Base-by-base conservation (phyloP, 2,113 vertebrate species). In the Numenius arquata region DNA sequence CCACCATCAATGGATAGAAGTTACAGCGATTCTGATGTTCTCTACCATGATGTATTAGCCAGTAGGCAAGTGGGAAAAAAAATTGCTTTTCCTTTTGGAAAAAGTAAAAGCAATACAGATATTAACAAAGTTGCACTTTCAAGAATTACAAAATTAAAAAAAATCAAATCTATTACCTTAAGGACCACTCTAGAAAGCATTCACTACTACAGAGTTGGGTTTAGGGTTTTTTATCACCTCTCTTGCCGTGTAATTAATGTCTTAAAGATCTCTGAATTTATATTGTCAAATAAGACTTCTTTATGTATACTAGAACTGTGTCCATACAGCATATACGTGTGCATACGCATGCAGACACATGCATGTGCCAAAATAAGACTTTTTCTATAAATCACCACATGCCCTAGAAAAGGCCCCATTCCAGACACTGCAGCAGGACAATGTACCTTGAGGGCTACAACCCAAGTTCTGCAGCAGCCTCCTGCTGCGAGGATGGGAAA, bases 271-370 rank as follows among this genome's bases (percentile, higher is more conserved):
- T 6, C 22, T 19, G 12, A 1, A 8, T n/a, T 67, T 87, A 20
- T 47, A 30, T 41, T 18, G 8, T 75, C n/a, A 93, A 59, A 78
- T 34, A 6, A 48, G 56, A 55, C 14, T 18, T 52, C 30, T 59
- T 81, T 38, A 79, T 26, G 5, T 32, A 47, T 6, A 43, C 3
- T 32, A 26, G 36, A 53, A 70, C 7, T 52, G 21, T 34, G 77
- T 10, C 23, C 1, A 1, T 23, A 15, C 0, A 2, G n/a, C 30
- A 38, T 5, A 13, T 14, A 45, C 40, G 11, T 32, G 34, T 21
- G 22, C 26, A 25, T 15, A 15, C 0, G 2, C 5, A 6, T 23
- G 15, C 30, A 10, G 62, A 58, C 18, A 34, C 1, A 0, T 2
- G 1, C 8, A 3, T 38, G 5, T 41, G 5, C 13, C 48, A 66